Evolutionary conservation across 2,888 invertebrate species (phyloP).

Genomic region (Ectemnius cavifrons): DNA sequence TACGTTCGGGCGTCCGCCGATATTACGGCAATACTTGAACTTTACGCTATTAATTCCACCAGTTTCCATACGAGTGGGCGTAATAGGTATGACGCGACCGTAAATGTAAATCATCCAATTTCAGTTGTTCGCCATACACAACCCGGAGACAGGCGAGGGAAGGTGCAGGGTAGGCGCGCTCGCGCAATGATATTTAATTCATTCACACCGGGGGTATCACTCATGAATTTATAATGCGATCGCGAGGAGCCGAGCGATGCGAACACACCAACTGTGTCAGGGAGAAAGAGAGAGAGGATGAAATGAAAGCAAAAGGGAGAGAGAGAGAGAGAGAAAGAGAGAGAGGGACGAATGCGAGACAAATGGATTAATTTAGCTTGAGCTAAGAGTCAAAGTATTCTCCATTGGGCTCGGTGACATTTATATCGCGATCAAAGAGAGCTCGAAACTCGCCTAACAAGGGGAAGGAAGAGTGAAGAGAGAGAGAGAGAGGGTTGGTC

Average conservation of each 20-base stretch:
- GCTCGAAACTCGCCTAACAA: constrained; percentile 3
- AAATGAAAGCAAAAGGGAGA: no score
- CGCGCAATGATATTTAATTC: constrained; percentile 12
- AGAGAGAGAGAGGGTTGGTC: constrained; percentile 1
- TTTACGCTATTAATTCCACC: no score
- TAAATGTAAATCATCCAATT: no score
- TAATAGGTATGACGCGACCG: no score
- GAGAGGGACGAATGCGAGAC: constrained; percentile 6
- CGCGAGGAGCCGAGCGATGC: not conserved
- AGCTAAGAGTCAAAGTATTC: constrained; percentile 24
- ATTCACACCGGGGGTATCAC: constrained; percentile 10
- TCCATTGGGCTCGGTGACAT: constrained; percentile 32
- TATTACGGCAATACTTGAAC: no score
- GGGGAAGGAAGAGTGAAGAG: not conserved
- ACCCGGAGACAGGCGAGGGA: no score
- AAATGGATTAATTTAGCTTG: constrained; percentile 23
- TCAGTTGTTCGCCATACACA: no score
- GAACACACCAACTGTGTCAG: no score
- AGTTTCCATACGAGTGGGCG: no score
- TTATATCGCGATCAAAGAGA: constrained; percentile 53
- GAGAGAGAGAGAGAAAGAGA: no score
- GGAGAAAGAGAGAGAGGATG: no score
- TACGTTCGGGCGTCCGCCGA: no score
- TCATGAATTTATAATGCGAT: constrained; percentile 5
- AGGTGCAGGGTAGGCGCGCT: not conserved